phyloP scores from a whole-genome alignment of 2,797 vertebrate genomes.

The Halcyon badia region DNA sequence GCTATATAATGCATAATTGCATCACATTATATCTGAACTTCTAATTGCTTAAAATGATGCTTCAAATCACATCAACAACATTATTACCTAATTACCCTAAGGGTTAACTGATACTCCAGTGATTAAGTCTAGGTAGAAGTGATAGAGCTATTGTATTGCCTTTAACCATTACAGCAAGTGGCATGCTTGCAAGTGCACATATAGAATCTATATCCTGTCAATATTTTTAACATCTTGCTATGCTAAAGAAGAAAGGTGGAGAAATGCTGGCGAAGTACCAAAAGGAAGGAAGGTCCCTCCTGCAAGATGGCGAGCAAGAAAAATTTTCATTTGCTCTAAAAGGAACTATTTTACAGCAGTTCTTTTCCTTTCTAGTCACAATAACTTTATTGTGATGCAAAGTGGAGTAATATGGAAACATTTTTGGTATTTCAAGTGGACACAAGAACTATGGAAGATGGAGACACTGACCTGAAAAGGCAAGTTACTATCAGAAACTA shows the following conservation, averaged over 20 bases:
- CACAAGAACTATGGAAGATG: not conserved
- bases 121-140: conserved; percentile 25
- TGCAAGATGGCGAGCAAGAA: not conserved
- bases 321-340: not conserved
- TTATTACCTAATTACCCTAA: conserved; percentile 67
- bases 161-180: not conserved
- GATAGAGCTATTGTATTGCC: not conserved
- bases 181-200: not conserved
- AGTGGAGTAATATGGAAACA: not conserved
- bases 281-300: not conserved
- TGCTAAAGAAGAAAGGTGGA: not conserved
- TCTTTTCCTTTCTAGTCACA: not conserved
- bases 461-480: not conserved
- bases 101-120: conserved; percentile 65
- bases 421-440: not conserved
- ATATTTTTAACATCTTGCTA: not conserved
- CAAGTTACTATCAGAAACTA: not conserved
- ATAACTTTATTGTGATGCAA: not conserved
- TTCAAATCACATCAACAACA: conserved; percentile 53
- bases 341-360: not conserved
- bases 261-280: not conserved
- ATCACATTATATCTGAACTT: conserved; percentile 63
- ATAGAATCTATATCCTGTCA: not conserved
- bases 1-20: conserved; percentile 58
- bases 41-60: conserved; percentile 65